Percentiles rank a stretch among this genome's conserved stretches.
These are phyloP conservation scores for Antedon bifida DNA, from an alignment of 35 echinoderm and acorn worm species.

Conservation along the genomic window DNA sequence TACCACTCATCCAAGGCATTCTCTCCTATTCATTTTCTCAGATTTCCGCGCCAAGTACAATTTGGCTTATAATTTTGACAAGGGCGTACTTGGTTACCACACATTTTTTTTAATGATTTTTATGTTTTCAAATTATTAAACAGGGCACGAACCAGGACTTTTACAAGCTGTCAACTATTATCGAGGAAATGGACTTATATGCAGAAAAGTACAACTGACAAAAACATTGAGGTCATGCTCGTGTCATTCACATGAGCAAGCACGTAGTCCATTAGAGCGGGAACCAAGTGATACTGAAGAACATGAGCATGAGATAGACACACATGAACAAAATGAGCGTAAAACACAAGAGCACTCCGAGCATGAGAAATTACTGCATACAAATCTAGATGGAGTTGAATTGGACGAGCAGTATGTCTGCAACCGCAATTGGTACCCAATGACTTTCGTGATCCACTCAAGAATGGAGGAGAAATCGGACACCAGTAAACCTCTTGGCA, in stretches of 20 bases:
- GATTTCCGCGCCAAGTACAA: too few species aligned
- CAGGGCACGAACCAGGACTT: constrained; percentile 56
- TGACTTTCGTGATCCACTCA: constrained; percentile 36
- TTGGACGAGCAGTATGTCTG: neutral
- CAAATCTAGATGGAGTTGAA: too few species aligned
- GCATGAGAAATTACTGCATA: neutral
- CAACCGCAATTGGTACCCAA: constrained; percentile 20
- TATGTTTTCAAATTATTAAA: neutral
- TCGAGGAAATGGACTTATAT: constrained; percentile 26
- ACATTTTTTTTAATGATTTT: neutral
- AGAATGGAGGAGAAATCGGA: neutral
- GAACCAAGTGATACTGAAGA: too few species aligned
- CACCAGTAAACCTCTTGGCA: neutral
- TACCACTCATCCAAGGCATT: too few species aligned
- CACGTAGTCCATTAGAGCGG: too few species aligned
- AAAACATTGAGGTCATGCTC: neutral
- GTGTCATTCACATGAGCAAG: too few species aligned
- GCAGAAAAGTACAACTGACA: constrained; percentile 34
- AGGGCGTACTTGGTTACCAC: too few species aligned
- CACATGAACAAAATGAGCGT: too few species aligned
- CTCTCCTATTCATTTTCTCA: too few species aligned
- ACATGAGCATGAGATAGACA: too few species aligned
- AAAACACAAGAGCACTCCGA: neutral
- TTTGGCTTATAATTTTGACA: too few species aligned
- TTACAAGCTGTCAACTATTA: constrained; percentile 54